These are phyloP conservation scores for Phoeniculus purpureus DNA, from an alignment of 2,797 vertebrate genomes.

Conservation along the genomic window DNA sequence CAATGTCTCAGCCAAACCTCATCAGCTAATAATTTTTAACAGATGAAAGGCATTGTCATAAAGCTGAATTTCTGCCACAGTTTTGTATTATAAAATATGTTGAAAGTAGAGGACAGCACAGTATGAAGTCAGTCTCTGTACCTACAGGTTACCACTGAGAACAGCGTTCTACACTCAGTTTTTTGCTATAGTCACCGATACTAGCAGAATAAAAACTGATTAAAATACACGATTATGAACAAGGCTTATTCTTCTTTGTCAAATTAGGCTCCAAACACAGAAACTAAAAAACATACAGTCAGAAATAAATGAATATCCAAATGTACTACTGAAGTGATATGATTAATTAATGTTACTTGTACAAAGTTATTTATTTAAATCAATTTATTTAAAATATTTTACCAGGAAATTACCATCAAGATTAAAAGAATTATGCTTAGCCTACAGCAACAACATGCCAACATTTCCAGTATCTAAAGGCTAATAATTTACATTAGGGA, in stretches of 20 bases:
- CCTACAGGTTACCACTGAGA: neutral
- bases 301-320: neutral
- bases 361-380: slow-evolving; percentile 47
- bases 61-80: neutral
- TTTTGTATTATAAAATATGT: neutral
- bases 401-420: slow-evolving; percentile 45
- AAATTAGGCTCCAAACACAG: neutral
- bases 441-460: slow-evolving; percentile 31
- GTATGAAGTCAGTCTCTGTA: neutral
- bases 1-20: neutral
- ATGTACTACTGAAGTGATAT: neutral
- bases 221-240: neutral
- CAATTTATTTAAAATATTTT: slow-evolving; percentile 61
- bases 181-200: neutral
- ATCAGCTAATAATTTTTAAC: neutral
- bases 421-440: slow-evolving; percentile 40
- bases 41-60: neutral
- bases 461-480: slow-evolving; percentile 34
- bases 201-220: neutral
- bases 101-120: neutral
- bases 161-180: neutral
- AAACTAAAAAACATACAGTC: neutral
- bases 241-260: neutral
- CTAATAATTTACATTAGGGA: slow-evolving; percentile 19
- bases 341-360: slow-evolving; percentile 7